A percentile compares a stretch with the other conserved stretches of the same genome.
phyloP scores from a whole-genome alignment of 1,140 invertebrate genomes.

The Lamellibrachia luymesi region DNA sequence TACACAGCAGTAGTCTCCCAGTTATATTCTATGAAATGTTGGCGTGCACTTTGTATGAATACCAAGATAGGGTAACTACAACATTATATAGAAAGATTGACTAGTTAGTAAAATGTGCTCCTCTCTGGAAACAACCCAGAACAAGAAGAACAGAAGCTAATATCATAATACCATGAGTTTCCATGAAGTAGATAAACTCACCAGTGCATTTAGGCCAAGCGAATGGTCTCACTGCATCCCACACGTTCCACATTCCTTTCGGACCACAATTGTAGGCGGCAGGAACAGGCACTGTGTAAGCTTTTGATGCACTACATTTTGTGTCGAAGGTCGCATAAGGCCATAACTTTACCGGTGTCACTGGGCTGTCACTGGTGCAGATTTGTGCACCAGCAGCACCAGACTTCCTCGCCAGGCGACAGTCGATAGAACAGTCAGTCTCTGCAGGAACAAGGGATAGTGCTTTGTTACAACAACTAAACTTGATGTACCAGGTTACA shows the following conservation, averaged over 20 bases:
- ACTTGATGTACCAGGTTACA: background rate
- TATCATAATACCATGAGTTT: background rate
- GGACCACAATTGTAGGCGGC: constrained; percentile 21
- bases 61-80: too few species aligned
- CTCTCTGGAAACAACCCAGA: background rate
- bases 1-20: background rate
- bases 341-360: background rate
- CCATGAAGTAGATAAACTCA: background rate
- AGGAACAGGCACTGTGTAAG: background rate
- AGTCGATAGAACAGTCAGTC: background rate
- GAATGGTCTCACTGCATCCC: background rate
- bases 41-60: too few species aligned
- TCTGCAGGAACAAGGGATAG: background rate
- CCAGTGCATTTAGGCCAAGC: background rate
- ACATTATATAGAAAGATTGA: background rate
- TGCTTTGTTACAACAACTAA: background rate
- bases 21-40: background rate
- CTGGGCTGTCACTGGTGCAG: background rate
- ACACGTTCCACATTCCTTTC: constrained; percentile 1
- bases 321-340: background rate
- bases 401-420: background rate
- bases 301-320: background rate
- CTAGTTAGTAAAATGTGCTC: background rate
- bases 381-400: background rate
- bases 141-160: background rate